Evolutionary conservation across 2,113 vertebrate species (phyloP), one percentile per base, ranked within the genome.

Genomic region (Catharus minimus): DNA sequence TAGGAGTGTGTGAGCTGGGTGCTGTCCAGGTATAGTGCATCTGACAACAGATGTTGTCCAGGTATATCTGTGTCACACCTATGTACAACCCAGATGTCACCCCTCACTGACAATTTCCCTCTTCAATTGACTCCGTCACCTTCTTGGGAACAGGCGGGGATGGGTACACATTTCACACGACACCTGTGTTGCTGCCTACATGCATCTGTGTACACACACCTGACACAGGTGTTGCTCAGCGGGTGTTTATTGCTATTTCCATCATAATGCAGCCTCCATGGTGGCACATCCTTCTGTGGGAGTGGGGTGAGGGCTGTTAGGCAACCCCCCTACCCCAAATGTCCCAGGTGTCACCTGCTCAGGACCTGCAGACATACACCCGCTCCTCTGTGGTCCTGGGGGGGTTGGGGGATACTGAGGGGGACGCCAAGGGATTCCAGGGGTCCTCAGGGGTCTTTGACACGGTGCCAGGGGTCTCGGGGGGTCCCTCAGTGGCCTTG

Each of bases 51-150:
- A 36, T 43, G 10, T 30, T 50, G 14, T 18, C 38, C 27, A 75
- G 44, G 10, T 32, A 22, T 53, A 15, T 43, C n/a, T 53, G 13
- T 52, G 39, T 38, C 38, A 32, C 38, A 76, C 12, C 15, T 27
- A 5, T 27, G 30, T 39, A 15, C 27, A n/a, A 20, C 13, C 23
- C 28, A 61, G 64, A n/a, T 39, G 33, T 39, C 28, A 46, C n/a
- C 10, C 13, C 24, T 69, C 14, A 44, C 22, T 53, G 83, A 23
- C 28, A n/a, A 15, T 39, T 41, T 30, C 28, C 6, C 41, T 57
- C 36, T 30, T 9, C 20, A 30, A 2, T 3, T 30, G 33, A 84
- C 62, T 62, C 41, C 0, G 0, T 41, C 41, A 39, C 16, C 23
- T 30, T 56, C 17, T 16, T 21, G 33, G 64, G 28, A 28, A 14